Evolutionary conservation across 2,113 vertebrate species (phyloP), one percentile per base, ranked within the genome.

Genomic region (Nansenia antarctica): DNA sequence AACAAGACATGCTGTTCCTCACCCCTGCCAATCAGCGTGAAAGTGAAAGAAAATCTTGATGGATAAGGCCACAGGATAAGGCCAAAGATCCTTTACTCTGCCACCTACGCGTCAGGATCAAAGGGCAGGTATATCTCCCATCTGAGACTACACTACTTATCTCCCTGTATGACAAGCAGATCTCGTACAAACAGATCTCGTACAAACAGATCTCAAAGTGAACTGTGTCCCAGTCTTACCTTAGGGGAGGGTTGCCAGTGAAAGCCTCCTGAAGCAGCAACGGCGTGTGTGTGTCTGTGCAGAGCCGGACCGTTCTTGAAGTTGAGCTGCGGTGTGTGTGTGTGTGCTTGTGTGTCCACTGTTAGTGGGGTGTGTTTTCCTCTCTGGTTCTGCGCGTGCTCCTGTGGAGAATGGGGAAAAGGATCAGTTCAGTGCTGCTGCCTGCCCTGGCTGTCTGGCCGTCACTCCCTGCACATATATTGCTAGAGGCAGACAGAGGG

Each of bases 391-490:
- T 47, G 67, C 35, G 54, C 22, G 22, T 83, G 78, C 69, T 75
- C 62, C 67, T 39, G 67, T 80, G 7, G 65, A 77, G 62, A 1
- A 68, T 35, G 65, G 70, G 60, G 75, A 62, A 68, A 72, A 69
- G 62, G 75, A 70, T 80, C 72, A 62, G 81, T 47, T 67, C 49
- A 79, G 75, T 53, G 70, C 74, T 79, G 82, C 58, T 76, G 72
- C 76, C 73, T 82, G 71, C 75, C 70, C 78, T 85, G 81, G 72
- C 30, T 73, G 78, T 85, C 87, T 85, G 82, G 76, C 83, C 67
- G 80, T 74, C 62, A 73, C 82, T 86, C 81, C 69, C 85, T 82
- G 73, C 82, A 83, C 83, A 86, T 76, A 76, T 66, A 85, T 66
- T 58, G 81, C 74, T 74, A 65, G 67, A 53, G 32, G 67, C 82